phyloP scores from a whole-genome alignment of 2,888 invertebrate genomes.

The Leptinotarsa peninsularis region DNA sequence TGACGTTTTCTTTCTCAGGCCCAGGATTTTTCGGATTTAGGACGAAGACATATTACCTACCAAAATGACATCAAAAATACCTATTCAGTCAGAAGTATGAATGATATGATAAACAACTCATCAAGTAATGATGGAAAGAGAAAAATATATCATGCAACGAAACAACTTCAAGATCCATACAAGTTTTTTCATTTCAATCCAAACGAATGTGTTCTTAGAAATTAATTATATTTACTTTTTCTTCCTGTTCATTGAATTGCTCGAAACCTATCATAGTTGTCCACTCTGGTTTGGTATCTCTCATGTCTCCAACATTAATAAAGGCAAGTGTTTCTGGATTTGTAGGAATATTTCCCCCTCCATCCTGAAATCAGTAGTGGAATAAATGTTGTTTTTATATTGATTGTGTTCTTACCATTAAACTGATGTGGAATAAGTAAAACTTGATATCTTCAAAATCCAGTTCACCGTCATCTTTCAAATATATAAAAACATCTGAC shows the following conservation, averaged over 20 bases:
- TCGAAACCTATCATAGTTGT: constrained; percentile 64
- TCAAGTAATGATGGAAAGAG: too few species aligned
- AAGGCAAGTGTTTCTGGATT: constrained; percentile 61
- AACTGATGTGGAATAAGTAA: constrained; percentile 70
- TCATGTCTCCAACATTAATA: constrained; percentile 72
- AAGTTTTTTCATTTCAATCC: background rate
- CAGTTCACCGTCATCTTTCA: constrained; percentile 49
- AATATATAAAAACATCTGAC: constrained; percentile 50
- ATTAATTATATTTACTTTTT: constrained; percentile 35
- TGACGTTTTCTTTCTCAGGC: too few species aligned
- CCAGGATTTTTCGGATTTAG: too few species aligned
- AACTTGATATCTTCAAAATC: constrained; percentile 67
- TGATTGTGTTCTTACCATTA: constrained; percentile 63
- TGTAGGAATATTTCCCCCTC: constrained; percentile 67
- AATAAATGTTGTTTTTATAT: background rate
- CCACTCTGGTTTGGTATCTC: constrained; percentile 73
- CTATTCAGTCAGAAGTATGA: too few species aligned
- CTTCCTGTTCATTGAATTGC: constrained; percentile 70
- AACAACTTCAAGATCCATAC: too few species aligned
- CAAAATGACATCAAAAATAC: too few species aligned
- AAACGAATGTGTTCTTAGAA: constrained; percentile 3
- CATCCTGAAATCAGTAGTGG: constrained; percentile 42
- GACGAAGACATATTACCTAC: too few species aligned
- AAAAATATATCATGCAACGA: too few species aligned
- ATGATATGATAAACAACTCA: too few species aligned